These are phyloP conservation scores for Cuniculus paca DNA, from an alignment of 2,797 vertebrate genomes.

Conservation along the genomic window DNA sequence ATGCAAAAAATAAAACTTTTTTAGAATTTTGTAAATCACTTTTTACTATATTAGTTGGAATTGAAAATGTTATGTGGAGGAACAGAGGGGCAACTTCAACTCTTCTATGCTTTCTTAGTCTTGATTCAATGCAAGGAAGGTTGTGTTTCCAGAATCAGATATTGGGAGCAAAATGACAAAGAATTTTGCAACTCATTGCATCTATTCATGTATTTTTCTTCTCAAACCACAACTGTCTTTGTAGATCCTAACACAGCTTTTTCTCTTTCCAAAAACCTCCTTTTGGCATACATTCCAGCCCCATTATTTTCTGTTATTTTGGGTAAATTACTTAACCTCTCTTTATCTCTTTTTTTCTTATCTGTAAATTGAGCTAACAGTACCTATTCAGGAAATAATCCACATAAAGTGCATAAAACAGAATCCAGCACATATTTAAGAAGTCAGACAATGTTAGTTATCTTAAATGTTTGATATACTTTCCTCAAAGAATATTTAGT, in stretches of 20 bases:
- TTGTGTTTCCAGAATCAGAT: background rate
- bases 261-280: background rate
- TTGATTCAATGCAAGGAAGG: background rate
- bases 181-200: background rate
- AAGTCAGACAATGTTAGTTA: conserved; percentile 13
- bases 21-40: background rate
- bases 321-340: background rate
- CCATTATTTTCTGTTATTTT: background rate
- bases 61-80: background rate
- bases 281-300: background rate
- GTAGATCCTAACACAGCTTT: background rate
- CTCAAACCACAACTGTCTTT: background rate
- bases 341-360: background rate
- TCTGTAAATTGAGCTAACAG: background rate
- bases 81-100: background rate
- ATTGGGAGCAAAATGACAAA: background rate
- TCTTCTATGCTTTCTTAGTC: background rate
- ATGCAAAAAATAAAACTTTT: background rate
- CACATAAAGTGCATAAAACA: background rate
- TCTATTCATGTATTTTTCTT: background rate
- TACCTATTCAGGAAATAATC: background rate
- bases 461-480: background rate
- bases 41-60: background rate
- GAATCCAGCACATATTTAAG: background rate
- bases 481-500: background rate